phyloP scores from a whole-genome alignment of 2,113 vertebrate species.

The Tympanuchus pallidicinctus region DNA sequence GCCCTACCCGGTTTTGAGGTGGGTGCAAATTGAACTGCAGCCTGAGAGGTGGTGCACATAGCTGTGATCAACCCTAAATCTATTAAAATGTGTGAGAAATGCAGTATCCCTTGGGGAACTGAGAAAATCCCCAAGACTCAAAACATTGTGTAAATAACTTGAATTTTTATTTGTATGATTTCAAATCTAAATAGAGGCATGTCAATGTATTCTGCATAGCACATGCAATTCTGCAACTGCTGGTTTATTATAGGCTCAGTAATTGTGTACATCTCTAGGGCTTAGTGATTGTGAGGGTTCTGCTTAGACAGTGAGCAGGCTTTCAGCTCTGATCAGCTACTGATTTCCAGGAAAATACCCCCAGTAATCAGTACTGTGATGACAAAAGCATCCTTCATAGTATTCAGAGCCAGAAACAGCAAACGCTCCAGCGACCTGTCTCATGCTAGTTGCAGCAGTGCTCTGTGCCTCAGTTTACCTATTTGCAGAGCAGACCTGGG shows the following conservation, averaged over 20 bases:
- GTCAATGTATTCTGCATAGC: neutral
- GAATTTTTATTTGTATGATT: neutral
- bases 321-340: neutral
- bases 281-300: neutral
- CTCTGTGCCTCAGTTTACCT: neutral
- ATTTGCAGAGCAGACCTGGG: neutral
- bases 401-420: neutral
- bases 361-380: neutral
- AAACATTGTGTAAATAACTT: neutral
- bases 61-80: neutral
- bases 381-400: neutral
- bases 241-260: neutral
- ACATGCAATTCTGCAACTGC: neutral
- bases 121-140: neutral
- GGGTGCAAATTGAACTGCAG: neutral
- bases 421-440: neutral
- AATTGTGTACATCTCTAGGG: neutral
- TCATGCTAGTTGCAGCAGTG: neutral
- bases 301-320: neutral
- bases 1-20: neutral
- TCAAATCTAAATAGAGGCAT: neutral
- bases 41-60: accelerated
- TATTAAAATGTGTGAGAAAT: accelerated
- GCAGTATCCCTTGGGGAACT: neutral
- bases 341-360: neutral